These are phyloP conservation scores for Xiphorhynchus erythropygius DNA, from an alignment of 2,797 vertebrate species.

Conservation along the genomic window DNA sequence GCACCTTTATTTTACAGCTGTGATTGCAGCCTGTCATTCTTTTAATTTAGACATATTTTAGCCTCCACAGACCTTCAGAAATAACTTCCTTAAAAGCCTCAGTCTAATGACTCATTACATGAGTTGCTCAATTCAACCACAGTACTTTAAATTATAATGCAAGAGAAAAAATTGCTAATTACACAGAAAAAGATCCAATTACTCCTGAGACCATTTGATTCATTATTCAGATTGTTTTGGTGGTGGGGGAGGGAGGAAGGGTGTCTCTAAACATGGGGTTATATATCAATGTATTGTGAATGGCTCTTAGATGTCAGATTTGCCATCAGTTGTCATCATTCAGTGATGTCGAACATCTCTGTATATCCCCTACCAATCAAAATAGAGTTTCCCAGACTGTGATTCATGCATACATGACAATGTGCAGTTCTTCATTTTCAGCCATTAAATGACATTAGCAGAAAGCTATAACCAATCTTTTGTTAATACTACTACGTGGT, in stretches of 20 bases:
- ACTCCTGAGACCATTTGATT: constrained; percentile 76
- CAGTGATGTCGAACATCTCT: not conserved
- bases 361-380: constrained; percentile 19
- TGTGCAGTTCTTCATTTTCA: not conserved
- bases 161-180: constrained; percentile 80
- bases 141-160: constrained; percentile 82
- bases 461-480: not conserved
- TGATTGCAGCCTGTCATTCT: constrained; percentile 84
- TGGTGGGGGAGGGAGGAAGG: constrained; percentile 28
- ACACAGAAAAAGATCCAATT: constrained; percentile 79
- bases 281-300: constrained; percentile 58
- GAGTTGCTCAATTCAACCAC: constrained; percentile 78
- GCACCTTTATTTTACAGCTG: constrained; percentile 80
- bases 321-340: constrained; percentile 35
- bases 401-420: not conserved
- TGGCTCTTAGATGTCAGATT: constrained; percentile 46
- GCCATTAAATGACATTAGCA: not conserved
- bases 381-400: not conserved
- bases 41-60: constrained; percentile 85
- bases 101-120: constrained; percentile 82
- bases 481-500: not conserved
- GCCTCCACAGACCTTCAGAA: constrained; percentile 81
- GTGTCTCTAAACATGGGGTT: constrained; percentile 64
- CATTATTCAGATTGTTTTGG: constrained; percentile 74
- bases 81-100: constrained; percentile 84